A percentile compares a stretch with the other conserved stretches of the same genome.
Evolutionary conservation across 2,888 invertebrate genomes (phyloP).

Genomic region (Isotomurus palustris): DNA sequence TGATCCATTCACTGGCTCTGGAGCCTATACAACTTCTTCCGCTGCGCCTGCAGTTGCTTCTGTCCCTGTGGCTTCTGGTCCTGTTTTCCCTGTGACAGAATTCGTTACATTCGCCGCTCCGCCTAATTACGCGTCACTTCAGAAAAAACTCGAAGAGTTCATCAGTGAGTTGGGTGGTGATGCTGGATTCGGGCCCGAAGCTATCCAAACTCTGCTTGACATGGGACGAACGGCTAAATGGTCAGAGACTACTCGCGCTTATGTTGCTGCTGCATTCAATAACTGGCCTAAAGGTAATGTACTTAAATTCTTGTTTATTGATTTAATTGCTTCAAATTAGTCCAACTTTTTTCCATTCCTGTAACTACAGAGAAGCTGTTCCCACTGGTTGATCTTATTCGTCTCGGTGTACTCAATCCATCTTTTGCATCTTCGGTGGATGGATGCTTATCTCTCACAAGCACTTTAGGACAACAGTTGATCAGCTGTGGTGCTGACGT

Average conservation of each 20-base stretch:
- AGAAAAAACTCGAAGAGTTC: constrained; percentile 48
- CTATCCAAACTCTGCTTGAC: constrained; percentile 24
- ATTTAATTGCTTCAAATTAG: too few species aligned
- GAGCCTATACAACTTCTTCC: constrained; percentile 48
- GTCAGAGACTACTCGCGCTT: constrained; percentile 10
- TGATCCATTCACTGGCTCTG: constrained; percentile 55
- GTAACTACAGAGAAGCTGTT: constrained; percentile 64
- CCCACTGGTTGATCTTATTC: constrained; percentile 80
- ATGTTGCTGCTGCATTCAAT: constrained; percentile 16
- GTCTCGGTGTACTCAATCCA: constrained; percentile 66
- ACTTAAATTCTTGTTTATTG: not conserved
- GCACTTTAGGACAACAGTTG: constrained; percentile 48
- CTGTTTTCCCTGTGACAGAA: constrained; percentile 49
- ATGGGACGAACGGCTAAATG: constrained; percentile 23
- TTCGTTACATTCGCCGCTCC: constrained; percentile 50
- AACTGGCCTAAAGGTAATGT: constrained; percentile 30
- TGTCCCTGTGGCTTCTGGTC: not conserved
- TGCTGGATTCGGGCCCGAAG: constrained; percentile 13
- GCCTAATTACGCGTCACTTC: constrained; percentile 49
- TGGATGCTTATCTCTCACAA: constrained; percentile 48
- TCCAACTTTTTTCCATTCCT: not conserved
- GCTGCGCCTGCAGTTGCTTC: constrained; percentile 7
- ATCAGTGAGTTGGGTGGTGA: constrained; percentile 26
- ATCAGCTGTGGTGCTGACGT: constrained; percentile 52
- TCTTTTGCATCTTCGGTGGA: constrained; percentile 52